Conservation (phyloP, 92 coral and sea anemone genomes). For the Epizoanthus ramosus region DNA sequence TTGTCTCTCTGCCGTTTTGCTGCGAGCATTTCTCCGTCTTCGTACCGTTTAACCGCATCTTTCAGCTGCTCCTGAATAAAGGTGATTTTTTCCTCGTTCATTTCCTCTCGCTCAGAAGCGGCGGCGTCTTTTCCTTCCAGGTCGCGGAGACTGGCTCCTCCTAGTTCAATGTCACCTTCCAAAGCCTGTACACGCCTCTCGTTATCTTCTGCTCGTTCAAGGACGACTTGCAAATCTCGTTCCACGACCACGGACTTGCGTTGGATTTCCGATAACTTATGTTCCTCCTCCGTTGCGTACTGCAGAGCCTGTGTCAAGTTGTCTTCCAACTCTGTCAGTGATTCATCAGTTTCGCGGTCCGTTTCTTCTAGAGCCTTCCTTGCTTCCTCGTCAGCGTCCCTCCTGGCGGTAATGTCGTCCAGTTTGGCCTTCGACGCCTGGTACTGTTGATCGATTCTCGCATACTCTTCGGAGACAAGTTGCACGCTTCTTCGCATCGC, state of each 20-base stretch:
- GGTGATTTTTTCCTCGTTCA: slow-evolving; percentile 42
- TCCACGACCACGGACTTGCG: slow-evolving; percentile 48
- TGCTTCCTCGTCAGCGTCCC: slow-evolving; percentile 39
- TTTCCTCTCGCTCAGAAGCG: slow-evolving; percentile 55
- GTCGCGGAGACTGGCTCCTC: not conserved
- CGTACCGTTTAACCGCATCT: slow-evolving; percentile 8
- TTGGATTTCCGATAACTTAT: slow-evolving; percentile 28
- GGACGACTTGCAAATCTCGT: slow-evolving; percentile 40
- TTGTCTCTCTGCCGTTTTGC: slow-evolving; percentile 31
- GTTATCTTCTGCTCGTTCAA: slow-evolving; percentile 32
- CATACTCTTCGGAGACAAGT: slow-evolving; percentile 37
- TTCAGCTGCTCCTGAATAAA: slow-evolving; percentile 44
- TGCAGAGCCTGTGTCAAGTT: slow-evolving; percentile 14
- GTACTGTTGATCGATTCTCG: slow-evolving; percentile 34
- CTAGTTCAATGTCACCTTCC: slow-evolving; percentile 10
- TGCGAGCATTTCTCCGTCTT: slow-evolving; percentile 28
- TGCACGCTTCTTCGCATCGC: slow-evolving; percentile 39
- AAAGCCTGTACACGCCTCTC: slow-evolving; percentile 15
- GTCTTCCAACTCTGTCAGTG: slow-evolving; percentile 38
- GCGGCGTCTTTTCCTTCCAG: slow-evolving; percentile 44
- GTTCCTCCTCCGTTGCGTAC: slow-evolving; percentile 28
- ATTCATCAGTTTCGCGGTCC: slow-evolving; percentile 51
- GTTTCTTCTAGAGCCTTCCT: slow-evolving; percentile 46
- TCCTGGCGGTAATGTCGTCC: slow-evolving; percentile 24
- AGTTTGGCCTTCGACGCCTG: slow-evolving; percentile 8